Conservation (phyloP, 2,888 invertebrate genomes). For the Leptopilina drosophilae region DNA sequence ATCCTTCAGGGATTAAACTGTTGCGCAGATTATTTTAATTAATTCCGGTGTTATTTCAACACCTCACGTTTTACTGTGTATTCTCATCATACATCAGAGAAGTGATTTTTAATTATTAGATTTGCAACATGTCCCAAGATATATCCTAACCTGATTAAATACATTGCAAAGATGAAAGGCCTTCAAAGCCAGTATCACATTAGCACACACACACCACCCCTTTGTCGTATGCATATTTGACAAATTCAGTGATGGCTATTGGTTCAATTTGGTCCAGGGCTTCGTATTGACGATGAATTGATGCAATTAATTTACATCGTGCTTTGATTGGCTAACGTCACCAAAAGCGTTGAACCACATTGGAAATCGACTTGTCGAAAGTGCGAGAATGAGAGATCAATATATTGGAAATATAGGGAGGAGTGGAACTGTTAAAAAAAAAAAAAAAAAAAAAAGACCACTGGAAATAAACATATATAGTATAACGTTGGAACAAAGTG, state of each 20-base stretch:
- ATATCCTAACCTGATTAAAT: neutral
- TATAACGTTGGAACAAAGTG: slow-evolving; percentile 65
- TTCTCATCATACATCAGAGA: no score
- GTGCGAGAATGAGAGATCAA: slow-evolving; percentile 6
- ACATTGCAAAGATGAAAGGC: neutral
- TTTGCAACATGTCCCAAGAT: neutral
- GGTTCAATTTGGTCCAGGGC: slow-evolving; percentile 16
- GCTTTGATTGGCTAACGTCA: slow-evolving; percentile 7
- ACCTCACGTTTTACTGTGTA: no score
- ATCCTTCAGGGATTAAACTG: no score
- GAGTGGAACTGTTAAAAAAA: neutral
- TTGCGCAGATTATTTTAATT: no score
- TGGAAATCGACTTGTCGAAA: slow-evolving; percentile 14
- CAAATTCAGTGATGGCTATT: slow-evolving; percentile 26
- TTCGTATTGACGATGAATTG: slow-evolving; percentile 27
- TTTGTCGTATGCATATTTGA: slow-evolving; percentile 16
- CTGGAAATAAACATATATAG: slow-evolving; percentile 60
- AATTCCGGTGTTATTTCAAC: no score
- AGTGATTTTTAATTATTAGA: no score
- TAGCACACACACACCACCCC: slow-evolving; percentile 42
- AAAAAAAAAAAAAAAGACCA: neutral
- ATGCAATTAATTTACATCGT: slow-evolving; percentile 28
- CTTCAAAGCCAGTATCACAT: slow-evolving; percentile 7
- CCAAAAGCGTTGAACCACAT: neutral
- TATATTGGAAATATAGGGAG: neutral